A percentile compares a stretch with the other conserved stretches of the same genome.
phyloP scores from a whole-genome alignment of 1,140 invertebrate species.

The Brachionus plicatilis region DNA sequence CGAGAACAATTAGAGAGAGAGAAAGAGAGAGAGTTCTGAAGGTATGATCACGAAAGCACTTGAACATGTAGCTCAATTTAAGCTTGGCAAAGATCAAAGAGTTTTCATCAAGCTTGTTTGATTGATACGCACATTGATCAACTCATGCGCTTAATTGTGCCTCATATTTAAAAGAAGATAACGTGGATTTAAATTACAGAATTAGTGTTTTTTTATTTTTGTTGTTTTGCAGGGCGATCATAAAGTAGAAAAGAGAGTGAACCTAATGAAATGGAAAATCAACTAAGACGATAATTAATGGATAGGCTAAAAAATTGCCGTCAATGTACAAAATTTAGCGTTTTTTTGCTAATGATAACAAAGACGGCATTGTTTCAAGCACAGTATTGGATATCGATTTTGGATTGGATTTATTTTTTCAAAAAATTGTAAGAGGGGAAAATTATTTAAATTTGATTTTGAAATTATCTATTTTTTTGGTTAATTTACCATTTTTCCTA shows the following conservation, averaged over 20 bases:
- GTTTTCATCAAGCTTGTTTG: background rate
- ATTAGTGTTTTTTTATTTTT: background rate
- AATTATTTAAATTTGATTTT: too few species aligned
- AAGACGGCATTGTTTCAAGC: background rate
- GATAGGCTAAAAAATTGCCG: slow-evolving; percentile 12
- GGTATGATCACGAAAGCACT: background rate
- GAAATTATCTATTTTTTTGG: slow-evolving; percentile 27
- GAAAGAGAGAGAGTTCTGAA: background rate
- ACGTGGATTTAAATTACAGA: background rate
- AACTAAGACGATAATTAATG: slow-evolving; percentile 17
- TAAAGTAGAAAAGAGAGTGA: background rate
- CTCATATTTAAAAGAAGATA: background rate
- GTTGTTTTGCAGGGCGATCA: background rate
- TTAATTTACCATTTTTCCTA: slow-evolving; percentile 21
- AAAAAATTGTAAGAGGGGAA: too few species aligned
- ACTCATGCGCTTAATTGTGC: slow-evolving; percentile 6
- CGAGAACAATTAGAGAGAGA: background rate
- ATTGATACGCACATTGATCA: background rate
- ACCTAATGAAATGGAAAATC: slow-evolving; percentile 32
- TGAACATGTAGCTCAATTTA: background rate
- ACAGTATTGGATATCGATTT: background rate
- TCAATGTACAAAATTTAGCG: slow-evolving; percentile 16
- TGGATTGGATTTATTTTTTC: background rate
- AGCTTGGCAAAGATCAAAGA: background rate
- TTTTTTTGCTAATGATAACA: slow-evolving; percentile 16